Evolutionary conservation across 2,113 vertebrate genomes (phyloP).

Genomic region (Odontesthes bonariensis): DNA sequence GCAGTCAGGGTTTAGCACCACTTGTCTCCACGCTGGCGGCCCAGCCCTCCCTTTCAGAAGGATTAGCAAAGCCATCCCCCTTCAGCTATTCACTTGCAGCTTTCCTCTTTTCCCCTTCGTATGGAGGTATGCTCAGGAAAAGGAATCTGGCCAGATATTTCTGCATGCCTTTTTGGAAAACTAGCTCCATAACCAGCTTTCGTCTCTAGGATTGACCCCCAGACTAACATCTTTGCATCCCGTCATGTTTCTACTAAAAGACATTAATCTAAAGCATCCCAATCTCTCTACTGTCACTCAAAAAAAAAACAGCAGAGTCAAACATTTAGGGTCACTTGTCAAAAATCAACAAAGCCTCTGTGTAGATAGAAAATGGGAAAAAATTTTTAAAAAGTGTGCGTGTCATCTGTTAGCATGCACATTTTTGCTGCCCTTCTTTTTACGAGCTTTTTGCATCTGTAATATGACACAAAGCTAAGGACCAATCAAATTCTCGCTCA

Average conservation of each 20-base stretch:
- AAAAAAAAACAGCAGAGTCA: conserved; percentile 45
- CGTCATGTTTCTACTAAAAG: conserved; percentile 50
- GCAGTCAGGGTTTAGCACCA: conserved; percentile 87
- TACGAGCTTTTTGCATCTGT: conserved; percentile 44
- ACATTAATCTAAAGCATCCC: conserved; percentile 61
- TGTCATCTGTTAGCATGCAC: conserved; percentile 27
- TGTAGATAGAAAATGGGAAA: conserved; percentile 34
- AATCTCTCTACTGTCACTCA: conserved; percentile 32
- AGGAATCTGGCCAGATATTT: conserved; percentile 83
- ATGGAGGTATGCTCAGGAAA: conserved; percentile 83
- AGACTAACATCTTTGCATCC: conserved; percentile 49
- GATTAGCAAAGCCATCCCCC: conserved; percentile 86
- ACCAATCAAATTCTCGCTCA: conserved; percentile 54
- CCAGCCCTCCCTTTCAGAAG: conserved; percentile 86
- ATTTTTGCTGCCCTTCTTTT: conserved; percentile 51
- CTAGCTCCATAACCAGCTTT: conserved; percentile 67
- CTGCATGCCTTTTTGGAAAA: conserved; percentile 74
- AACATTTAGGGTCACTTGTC: conserved; percentile 55
- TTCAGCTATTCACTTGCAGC: conserved; percentile 88
- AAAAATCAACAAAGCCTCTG: conserved; percentile 20
- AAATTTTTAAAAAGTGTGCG: conserved; percentile 18
- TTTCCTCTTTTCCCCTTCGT: conserved; percentile 83
- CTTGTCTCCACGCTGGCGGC: conserved; percentile 87
- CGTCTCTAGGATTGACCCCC: conserved; percentile 75
- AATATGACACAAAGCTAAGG: conserved; percentile 62